Evolutionary conservation across 2,113 vertebrate genomes (phyloP), one percentile per base, ranked within the genome.

Genomic region (Mustela nigripes): DNA sequence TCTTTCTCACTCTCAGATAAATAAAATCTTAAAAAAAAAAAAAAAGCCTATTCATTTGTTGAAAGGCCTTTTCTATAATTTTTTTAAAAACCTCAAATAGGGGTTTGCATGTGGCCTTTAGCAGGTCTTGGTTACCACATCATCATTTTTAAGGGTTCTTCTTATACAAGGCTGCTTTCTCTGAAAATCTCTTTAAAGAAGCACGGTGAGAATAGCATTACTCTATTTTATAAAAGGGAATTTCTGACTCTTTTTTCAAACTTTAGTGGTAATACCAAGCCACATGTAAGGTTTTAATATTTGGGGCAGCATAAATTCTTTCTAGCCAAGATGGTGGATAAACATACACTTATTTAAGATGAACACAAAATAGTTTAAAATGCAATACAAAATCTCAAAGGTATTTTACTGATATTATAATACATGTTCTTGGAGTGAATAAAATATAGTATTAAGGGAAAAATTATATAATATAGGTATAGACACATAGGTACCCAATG

Each of bases 341-440:
- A 76, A 83, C 19, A 93, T 81, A 67, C 42, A 85, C 11, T 67
- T 73, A 81, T 60, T 91, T 82, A 39, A 28, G 42, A 69, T 83
- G 74, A 94, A 78, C 16, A 80, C 16, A 67, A 96, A 95, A 65
- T 92, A 11, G 16, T 24, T 83, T 63, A 88, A 96, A 90, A 85
- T 53, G 48, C 6, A 95, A 71, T 22, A 28, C 63, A 90, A 80
- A 90, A 53, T 65, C 14, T 91, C 58, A 91, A 86, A 97, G 62
- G 73, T 7, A 90, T 65, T 96, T 91, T 83, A 91, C 22, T 76
- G 2, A 79, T 89, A 87, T 22, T 45, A 92, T 81, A 81, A 48
- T 33, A 53, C 65, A 39, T 58, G 53, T 90, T 78, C 26, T 88
- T 39, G 62, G 31, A 86, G 31, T 78, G 53, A 96, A 48, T 90